phyloP scores from a whole-genome alignment of 2,797 vertebrate genomes.

The Pseudocheirus occidentalis region DNA sequence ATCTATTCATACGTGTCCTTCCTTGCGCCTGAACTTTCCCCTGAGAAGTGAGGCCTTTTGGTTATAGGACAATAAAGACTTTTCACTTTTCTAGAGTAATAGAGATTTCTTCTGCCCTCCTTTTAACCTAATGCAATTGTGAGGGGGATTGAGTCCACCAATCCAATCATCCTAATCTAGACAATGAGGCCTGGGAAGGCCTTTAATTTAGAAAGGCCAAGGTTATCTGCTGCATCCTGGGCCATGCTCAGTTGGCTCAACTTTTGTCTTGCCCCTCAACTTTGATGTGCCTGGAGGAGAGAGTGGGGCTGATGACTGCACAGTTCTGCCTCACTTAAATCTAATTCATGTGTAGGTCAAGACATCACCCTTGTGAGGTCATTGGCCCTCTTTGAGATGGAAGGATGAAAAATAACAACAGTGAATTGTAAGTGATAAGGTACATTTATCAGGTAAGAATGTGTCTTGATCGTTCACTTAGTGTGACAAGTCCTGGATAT shows the following conservation, averaged over 20 bases:
- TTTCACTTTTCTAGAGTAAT: not conserved
- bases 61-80: not conserved
- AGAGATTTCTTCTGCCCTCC: not conserved
- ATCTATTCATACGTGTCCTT: not conserved
- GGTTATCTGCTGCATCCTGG: not conserved
- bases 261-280: not conserved
- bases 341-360: not conserved
- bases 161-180: not conserved
- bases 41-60: not conserved
- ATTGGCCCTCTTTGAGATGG: not conserved
- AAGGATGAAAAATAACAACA: not conserved
- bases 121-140: not conserved
- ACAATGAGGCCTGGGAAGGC: not conserved
- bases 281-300: not conserved
- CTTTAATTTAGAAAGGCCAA: not conserved
- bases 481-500: not conserved
- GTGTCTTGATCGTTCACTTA: not conserved
- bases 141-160: not conserved
- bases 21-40: not conserved
- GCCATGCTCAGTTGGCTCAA: not conserved
- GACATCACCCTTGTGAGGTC: not conserved
- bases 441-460: not conserved
- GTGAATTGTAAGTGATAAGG: not conserved
- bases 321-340: not conserved
- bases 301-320: not conserved